These are phyloP conservation scores for Hypotaenidia okinawae DNA, from an alignment of 2,797 vertebrate genomes.

Conservation along the genomic window DNA sequence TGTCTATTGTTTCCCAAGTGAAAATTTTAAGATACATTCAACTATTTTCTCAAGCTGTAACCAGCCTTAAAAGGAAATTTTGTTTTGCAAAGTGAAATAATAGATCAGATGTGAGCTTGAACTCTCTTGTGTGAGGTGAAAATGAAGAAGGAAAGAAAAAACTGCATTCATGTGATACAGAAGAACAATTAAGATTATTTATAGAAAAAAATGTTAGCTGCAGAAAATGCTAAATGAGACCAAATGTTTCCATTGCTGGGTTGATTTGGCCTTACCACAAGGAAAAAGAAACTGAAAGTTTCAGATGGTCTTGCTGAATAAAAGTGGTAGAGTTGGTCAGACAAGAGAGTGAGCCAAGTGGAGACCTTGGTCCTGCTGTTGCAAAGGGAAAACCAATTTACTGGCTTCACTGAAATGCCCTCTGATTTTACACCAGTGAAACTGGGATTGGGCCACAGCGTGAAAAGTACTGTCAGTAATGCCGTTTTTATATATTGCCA, in stretches of 20 bases:
- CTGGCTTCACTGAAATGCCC: background rate
- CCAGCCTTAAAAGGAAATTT: background rate
- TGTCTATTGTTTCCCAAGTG: background rate
- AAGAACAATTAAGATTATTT: background rate
- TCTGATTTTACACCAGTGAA: background rate
- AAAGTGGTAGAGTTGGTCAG: background rate
- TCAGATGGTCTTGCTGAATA: background rate
- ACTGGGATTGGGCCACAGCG: background rate
- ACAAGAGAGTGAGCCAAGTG: background rate
- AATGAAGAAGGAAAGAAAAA: background rate
- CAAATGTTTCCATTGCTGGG: background rate
- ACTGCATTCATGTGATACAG: background rate
- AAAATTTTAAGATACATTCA: background rate
- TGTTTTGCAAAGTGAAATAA: background rate
- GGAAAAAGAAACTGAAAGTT: conserved; percentile 37
- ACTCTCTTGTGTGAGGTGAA: background rate
- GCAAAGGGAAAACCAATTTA: background rate
- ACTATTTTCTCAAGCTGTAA: background rate
- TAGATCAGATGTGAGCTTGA: background rate
- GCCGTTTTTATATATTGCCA: background rate
- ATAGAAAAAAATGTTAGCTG: background rate
- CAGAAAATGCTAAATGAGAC: background rate
- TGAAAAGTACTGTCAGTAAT: background rate
- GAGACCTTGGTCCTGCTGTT: background rate
- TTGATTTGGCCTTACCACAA: background rate